Evolutionary conservation across 2,888 invertebrate species (phyloP), one percentile per base, ranked within the genome.

Genomic region (Monopis laevigella): DNA sequence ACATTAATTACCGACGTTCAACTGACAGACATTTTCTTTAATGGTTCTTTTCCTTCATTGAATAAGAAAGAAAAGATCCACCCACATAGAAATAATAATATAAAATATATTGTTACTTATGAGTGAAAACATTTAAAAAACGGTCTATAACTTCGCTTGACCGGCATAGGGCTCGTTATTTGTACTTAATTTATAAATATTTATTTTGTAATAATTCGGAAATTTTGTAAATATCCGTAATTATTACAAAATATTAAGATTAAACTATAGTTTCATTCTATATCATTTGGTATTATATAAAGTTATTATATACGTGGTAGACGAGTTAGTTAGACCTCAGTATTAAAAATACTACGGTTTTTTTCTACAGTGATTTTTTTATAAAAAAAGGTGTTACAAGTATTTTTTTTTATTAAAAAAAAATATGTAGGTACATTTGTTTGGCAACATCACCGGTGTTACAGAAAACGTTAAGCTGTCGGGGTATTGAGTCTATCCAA

Each of bases 1-100:
- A 47, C 44, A 48, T 48, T 51, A 51, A 53, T 55, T 55, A 51
- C 44, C 41, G 45, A 47, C 49, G 53, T 54, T 53, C 51, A 52
- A 53, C 53, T 53, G 35, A 5, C 24, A 5, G 6, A 7, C 10
- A 24, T 10, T 10, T 7, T 24, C 10, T 24, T 10, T 24, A 7
- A 10, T 24, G 6, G 24, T 24, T 24, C 10, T 24, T 24, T 24
- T 24, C 6, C 6, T 7, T 24, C 6, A 24, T 6, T 7, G 24
- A 24, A 7, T 7, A 24, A 24, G 6, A 7, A 24, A 7, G 6
- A 7, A 10, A 5, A 24, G 10, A 24, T 24, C 24, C 24, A 7
- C 10, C 6, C 24, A 5, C 10, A 24, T 6, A 7, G 6, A 10
- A 24, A 24, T 7, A 24, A 24, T 24, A 24, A 7, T 7, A 24